A percentile compares a stretch with the other conserved stretches of the same genome.
These are phyloP conservation scores for Ceyx margarethae DNA, from an alignment of 2,113 vertebrate genomes.

Conservation along the genomic window DNA sequence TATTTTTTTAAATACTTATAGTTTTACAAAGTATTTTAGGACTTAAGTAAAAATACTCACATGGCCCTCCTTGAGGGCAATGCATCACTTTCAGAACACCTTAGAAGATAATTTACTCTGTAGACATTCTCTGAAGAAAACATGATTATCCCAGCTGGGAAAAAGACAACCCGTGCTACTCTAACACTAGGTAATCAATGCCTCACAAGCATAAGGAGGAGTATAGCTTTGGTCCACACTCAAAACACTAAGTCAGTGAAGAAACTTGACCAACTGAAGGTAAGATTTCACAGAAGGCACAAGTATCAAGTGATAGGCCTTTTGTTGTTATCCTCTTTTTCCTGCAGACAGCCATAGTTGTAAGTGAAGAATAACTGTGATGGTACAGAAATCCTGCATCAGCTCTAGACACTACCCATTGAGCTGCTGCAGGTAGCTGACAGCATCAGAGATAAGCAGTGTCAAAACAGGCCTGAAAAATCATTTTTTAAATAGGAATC, in stretches of 20 bases:
- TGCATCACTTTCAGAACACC: neutral
- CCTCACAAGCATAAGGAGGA: neutral
- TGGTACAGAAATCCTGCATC: neutral
- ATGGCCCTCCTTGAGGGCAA: neutral
- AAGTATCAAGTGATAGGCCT: neutral
- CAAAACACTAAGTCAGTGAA: neutral
- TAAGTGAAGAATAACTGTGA: neutral
- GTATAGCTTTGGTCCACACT: neutral
- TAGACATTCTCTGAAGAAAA: neutral
- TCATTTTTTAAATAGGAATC: neutral
- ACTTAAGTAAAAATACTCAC: neutral
- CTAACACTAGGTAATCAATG: neutral
- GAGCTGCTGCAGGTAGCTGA: neutral
- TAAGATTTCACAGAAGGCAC: neutral
- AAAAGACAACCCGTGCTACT: neutral
- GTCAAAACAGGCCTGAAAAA: slow-evolving; percentile 25
- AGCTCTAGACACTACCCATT: neutral
- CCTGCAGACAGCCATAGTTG: neutral
- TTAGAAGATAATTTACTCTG: neutral
- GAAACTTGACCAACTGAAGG: neutral
- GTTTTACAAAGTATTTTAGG: neutral
- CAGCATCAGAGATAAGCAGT: neutral
- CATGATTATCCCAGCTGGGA: neutral
- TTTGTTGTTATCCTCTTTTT: neutral
- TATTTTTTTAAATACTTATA: neutral